phyloP scores from a whole-genome alignment of 2,797 vertebrate genomes.

The Cichlasoma orientale region DNA sequence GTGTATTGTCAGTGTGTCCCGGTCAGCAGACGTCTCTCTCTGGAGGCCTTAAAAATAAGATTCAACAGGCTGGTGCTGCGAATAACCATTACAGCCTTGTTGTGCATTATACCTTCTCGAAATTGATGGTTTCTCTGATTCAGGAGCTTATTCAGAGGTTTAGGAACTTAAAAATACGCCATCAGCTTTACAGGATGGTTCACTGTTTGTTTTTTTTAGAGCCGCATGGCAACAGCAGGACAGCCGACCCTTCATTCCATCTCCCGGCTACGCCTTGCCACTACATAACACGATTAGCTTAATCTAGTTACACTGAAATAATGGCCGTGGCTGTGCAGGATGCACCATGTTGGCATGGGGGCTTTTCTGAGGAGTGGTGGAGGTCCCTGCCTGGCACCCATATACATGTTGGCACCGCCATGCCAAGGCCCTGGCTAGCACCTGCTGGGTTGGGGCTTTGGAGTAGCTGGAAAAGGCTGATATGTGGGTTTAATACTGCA shows the following conservation, averaged over 20 bases:
- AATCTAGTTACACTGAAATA: conserved; percentile 79
- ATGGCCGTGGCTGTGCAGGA: conserved; percentile 62
- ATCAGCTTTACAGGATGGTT: conserved; percentile 20
- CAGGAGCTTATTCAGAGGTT: neutral
- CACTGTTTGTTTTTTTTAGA: conserved; percentile 44
- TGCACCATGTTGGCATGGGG: conserved; percentile 44
- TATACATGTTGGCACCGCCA: neutral
- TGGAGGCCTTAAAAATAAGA: neutral
- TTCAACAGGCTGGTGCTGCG: neutral
- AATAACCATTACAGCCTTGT: neutral
- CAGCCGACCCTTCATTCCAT: conserved; percentile 61
- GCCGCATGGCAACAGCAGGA: conserved; percentile 57
- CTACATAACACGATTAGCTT: conserved; percentile 80
- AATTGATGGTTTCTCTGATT: neutral
- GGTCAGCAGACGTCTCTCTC: neutral
- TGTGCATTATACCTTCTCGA: neutral
- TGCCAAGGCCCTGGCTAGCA: conserved; percentile 44
- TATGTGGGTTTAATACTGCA: conserved; percentile 33
- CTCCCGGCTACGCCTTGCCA: conserved; percentile 53
- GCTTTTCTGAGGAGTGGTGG: conserved; percentile 3
- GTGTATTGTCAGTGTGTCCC: neutral
- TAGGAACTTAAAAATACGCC: neutral
- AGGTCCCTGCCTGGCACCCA: conserved; percentile 40
- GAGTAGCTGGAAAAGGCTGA: conserved; percentile 19
- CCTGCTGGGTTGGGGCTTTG: conserved; percentile 35